Conservation (phyloP, 2,888 invertebrate species). For the Polyommatus icarus region DNA sequence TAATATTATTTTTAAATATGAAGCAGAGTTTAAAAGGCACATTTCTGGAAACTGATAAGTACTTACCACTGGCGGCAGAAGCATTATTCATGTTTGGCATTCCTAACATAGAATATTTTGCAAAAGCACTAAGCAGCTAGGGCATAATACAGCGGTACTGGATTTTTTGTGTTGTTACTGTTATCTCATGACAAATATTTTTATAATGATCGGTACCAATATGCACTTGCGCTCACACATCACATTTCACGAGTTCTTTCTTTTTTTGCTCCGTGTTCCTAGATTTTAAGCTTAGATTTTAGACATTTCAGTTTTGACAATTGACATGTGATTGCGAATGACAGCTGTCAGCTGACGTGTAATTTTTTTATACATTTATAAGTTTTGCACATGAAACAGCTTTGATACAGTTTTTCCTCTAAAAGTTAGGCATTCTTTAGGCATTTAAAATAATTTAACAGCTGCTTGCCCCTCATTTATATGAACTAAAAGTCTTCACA, state of each 20-base stretch:
- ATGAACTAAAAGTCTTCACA: not conserved
- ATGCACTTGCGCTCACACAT: conserved; percentile 59
- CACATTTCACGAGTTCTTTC: conserved; percentile 49
- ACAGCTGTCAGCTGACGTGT: conserved; percentile 20
- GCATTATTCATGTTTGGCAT: conserved; percentile 73
- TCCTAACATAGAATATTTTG: conserved; percentile 59
- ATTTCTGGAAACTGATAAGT: conserved; percentile 30
- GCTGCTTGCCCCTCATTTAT: not conserved
- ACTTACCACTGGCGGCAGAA: conserved; percentile 73
- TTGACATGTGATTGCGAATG: conserved; percentile 22
- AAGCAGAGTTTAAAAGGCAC: conserved; percentile 33
- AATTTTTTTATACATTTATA: not conserved
- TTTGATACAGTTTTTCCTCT: not conserved
- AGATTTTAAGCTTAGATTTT: not conserved
- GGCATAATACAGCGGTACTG: conserved; percentile 72
- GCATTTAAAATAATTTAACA: not conserved
- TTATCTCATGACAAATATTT: conserved; percentile 70
- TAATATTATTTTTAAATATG: conserved; percentile 15
- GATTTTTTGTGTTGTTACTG: conserved; percentile 52
- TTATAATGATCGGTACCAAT: conserved; percentile 34
- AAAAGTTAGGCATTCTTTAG: not conserved
- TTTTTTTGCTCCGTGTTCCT: conserved; percentile 10
- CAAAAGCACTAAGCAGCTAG: conserved; percentile 60
- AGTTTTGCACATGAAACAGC: not conserved
- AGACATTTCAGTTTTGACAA: conserved; percentile 21